Conservation (phyloP, 2,888 invertebrate genomes). For the Ochlodes sylvanus region DNA sequence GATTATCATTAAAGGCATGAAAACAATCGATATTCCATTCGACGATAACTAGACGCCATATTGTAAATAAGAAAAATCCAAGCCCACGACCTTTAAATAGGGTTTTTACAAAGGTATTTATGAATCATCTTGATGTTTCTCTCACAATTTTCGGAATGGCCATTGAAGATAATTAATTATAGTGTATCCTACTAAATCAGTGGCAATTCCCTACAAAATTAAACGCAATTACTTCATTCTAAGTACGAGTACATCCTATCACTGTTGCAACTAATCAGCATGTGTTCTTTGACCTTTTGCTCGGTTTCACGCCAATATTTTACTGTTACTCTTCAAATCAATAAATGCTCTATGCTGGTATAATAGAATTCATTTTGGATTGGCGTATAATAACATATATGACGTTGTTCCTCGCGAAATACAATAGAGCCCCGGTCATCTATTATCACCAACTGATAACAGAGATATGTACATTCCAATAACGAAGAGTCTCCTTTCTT, state of each 20-base stretch:
- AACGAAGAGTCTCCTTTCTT: constrained; percentile 74
- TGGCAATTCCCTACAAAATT: constrained; percentile 42
- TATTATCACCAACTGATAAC: constrained; percentile 74
- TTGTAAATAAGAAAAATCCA: no score
- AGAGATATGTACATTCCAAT: constrained; percentile 70
- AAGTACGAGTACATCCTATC: constrained; percentile 59
- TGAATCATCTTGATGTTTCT: no score
- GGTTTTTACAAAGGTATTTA: no score
- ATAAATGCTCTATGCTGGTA: constrained; percentile 41
- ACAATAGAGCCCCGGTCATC: constrained; percentile 63
- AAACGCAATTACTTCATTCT: constrained; percentile 55
- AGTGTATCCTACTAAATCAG: neutral
- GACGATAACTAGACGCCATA: no score
- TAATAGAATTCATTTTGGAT: constrained; percentile 49
- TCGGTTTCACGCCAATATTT: constrained; percentile 48
- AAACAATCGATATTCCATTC: no score
- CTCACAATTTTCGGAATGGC: no score
- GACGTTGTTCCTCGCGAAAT: constrained; percentile 47
- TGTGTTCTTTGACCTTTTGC: constrained; percentile 78
- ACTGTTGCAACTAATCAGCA: constrained; percentile 66
- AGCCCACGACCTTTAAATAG: no score
- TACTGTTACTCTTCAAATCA: constrained; percentile 38
- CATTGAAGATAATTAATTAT: no score
- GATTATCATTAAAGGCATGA: no score
- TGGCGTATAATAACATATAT: constrained; percentile 46